Evolutionary conservation across 1,140 invertebrate genomes (phyloP).

Genomic region (Sitophilus oryzae): DNA sequence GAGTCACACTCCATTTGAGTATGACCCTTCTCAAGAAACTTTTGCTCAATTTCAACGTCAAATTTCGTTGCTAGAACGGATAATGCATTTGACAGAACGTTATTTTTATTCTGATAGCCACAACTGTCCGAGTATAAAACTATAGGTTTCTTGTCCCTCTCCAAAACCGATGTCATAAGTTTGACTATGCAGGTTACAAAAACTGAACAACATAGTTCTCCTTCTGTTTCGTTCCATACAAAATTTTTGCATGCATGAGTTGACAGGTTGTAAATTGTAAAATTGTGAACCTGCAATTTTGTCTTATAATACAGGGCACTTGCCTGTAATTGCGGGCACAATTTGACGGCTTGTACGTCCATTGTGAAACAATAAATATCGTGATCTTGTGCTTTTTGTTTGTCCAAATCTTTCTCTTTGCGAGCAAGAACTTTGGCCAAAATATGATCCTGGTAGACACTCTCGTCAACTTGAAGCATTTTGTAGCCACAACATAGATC

Average conservation of each 20-base stretch:
- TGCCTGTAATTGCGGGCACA: too few species aligned
- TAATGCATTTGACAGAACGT: too few species aligned
- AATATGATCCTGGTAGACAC: too few species aligned
- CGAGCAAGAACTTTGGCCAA: too few species aligned
- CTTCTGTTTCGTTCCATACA: constrained; percentile 9
- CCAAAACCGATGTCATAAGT: too few species aligned
- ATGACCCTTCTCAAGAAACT: constrained; percentile 42
- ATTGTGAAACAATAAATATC: constrained; percentile 4
- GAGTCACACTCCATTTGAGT: too few species aligned
- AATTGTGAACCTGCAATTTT: constrained; percentile 7
- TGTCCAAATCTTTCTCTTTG: too few species aligned
- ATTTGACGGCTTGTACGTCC: constrained; percentile 13
- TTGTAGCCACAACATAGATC: constrained; percentile 1
- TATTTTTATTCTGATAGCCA: too few species aligned
- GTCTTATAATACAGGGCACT: too few species aligned
- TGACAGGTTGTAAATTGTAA: constrained; percentile 7
- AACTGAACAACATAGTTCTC: constrained; percentile 2
- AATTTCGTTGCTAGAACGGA: constrained; percentile 29
- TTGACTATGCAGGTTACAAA: too few species aligned
- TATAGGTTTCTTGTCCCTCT: too few species aligned
- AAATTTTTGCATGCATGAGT: constrained; percentile 1
- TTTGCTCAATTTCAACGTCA: constrained; percentile 40
- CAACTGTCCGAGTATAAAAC: too few species aligned
- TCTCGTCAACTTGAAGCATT: constrained; percentile 1
- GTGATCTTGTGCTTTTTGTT: not conserved